Evolutionary conservation across 2,888 invertebrate genomes (phyloP), one percentile per base, ranked within the genome.

Genomic region (Noctuana brunneofusca): DNA sequence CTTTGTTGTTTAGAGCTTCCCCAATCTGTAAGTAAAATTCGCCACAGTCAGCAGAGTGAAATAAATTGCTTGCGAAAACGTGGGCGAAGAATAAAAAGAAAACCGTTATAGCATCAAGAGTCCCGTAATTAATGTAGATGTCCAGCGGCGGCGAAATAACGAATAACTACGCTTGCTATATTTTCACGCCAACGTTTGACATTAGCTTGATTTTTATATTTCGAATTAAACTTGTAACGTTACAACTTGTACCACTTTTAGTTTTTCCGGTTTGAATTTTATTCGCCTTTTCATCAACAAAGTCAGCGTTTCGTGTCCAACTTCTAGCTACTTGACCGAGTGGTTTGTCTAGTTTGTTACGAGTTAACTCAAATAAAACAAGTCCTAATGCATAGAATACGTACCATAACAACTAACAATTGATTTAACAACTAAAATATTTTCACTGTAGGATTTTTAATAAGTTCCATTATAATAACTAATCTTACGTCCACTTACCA

Each of bases 21-120:
- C 68, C 73, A 72, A 84, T 84, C 81, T 84, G 81, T 79, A 75
- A 83, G 80, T 81, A 79, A 82, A 84, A 84, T 84, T 80, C 71
- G 65, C 68, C 73, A 50, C 55, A 76, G 79, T 79, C 76, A 76
- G 73, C 77, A 70, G 78, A 78, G 76, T 76, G 76, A 83, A 86
- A 84, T 81, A 83, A 85, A 85, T 84, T 83, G 80, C 80, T 81
- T 74, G 75, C 75, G 68, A 78, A 83, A 82, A 81, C 75, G 74
- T 70, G 65, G 63, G 56, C 66, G 68, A 64, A 69, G 66, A 71
- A 76, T 72, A 78, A 80, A 80, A 81, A 79, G 73, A 75, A 76
- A 75, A 80, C 73, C 73, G 74, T 78, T 78, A 76, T 71, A 76
- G 75, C 79, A 82, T 79, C 79, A 80, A 80, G 78, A 78, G 74